These are phyloP conservation scores for Halesus radiatus DNA, from an alignment of 1,140 invertebrate species.

Conservation along the genomic window DNA sequence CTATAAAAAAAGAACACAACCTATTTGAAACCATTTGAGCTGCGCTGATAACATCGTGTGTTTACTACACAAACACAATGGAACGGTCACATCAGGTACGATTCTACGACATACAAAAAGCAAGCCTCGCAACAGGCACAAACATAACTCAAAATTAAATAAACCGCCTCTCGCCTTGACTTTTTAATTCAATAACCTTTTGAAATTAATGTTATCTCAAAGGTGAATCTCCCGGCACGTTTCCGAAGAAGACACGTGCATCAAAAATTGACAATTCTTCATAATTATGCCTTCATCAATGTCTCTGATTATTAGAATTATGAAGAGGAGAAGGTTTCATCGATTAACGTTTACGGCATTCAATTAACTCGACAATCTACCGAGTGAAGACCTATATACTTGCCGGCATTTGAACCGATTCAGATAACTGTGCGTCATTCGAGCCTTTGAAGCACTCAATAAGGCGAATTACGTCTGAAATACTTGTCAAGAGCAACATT, in stretches of 20 bases:
- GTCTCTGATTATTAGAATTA: neutral
- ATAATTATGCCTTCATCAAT: too few species aligned
- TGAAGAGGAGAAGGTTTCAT: neutral
- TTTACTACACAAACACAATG: neutral
- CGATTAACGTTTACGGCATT: neutral
- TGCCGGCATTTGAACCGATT: neutral
- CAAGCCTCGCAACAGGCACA: neutral
- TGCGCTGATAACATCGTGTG: neutral
- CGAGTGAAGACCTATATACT: neutral
- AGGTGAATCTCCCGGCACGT: neutral
- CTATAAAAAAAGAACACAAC: neutral
- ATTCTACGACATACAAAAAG: neutral
- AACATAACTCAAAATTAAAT: neutral
- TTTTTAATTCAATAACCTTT: slow-evolving; percentile 17
- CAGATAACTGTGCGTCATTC: neutral
- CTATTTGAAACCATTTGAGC: neutral
- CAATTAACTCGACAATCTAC: neutral
- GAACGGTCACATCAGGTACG: neutral
- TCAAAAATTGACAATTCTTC: neutral
- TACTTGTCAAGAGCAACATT: neutral
- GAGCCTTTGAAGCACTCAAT: neutral
- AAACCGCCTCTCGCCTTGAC: slow-evolving; percentile 4
- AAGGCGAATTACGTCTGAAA: neutral
- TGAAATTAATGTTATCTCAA: slow-evolving; percentile 9
- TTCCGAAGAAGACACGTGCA: neutral